Evolutionary conservation across 1,140 invertebrate genomes (phyloP).

Genomic region (Goniozus legneri): DNA sequence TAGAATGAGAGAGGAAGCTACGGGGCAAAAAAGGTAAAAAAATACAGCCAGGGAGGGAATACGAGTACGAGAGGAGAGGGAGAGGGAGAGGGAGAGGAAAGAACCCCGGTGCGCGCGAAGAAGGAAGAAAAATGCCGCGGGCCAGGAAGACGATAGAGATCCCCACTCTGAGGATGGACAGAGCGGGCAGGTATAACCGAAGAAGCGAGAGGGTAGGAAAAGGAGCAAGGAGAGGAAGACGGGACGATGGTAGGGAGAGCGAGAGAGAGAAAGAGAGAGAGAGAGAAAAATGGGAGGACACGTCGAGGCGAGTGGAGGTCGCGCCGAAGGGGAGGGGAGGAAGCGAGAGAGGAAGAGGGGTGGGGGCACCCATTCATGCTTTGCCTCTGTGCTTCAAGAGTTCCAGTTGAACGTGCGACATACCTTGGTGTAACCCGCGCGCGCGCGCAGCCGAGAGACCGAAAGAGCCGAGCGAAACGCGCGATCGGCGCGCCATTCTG

Average conservation of each 20-base stretch:
- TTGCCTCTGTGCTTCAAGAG: constrained; percentile 51
- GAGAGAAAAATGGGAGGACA: background rate
- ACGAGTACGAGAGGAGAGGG: background rate
- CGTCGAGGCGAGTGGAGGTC: constrained; percentile 10
- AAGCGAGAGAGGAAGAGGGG: constrained; percentile 19
- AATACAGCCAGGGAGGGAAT: background rate
- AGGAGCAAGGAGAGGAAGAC: background rate
- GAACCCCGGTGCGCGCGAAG: constrained; percentile 1
- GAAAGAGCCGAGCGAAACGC: too few relatives aligned
- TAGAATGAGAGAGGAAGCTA: background rate
- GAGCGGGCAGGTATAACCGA: background rate
- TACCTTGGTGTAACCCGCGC: constrained; percentile 46
- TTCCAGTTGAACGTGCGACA: constrained; percentile 49
- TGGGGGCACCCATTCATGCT: constrained; percentile 54
- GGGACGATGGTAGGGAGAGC: background rate
- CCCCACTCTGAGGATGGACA: constrained; percentile 3
- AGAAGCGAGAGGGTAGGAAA: background rate
- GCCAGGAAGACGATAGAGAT: constrained; percentile 16
- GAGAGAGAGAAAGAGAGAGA: background rate
- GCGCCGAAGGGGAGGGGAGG: constrained; percentile 11
- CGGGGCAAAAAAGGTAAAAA: background rate
- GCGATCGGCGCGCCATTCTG: constrained; percentile 40
- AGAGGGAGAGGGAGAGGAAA: background rate
- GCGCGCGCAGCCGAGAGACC: too few relatives aligned
- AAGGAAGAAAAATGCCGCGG: constrained; percentile 17